phyloP scores from a whole-genome alignment of 1,140 invertebrate genomes.

The Trichogramma pretiosum region DNA sequence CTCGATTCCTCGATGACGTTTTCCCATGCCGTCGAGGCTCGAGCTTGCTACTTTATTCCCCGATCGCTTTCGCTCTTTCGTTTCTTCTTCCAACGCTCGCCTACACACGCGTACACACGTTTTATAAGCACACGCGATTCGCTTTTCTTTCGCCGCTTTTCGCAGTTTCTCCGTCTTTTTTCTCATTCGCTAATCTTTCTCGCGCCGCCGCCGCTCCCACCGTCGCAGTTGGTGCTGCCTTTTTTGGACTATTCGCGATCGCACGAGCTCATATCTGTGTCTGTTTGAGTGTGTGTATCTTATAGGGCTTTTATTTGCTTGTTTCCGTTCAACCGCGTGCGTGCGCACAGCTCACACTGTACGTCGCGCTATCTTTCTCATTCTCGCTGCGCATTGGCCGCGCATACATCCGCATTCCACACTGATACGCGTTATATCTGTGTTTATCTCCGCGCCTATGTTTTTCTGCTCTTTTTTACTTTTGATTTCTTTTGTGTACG shows the following conservation, averaged over 20 bases:
- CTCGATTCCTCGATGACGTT: conserved; percentile 9
- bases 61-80: no score
- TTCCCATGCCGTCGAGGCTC: neutral
- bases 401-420: no score
- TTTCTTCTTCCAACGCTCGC: no score
- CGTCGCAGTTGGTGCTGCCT: neutral
- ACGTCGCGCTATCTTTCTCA: no score
- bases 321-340: conserved; percentile 4
- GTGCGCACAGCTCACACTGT: no score
- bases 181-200: neutral
- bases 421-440: no score
- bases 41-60: neutral
- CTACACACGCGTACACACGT: no score
- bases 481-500: no score
- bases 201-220: neutral
- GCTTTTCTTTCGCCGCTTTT: neutral
- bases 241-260: neutral
- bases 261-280: neutral
- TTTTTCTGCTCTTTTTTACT: no score
- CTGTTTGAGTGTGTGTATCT: neutral
- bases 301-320: neutral
- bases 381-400: no score
- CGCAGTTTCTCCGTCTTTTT: neutral
- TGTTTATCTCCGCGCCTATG: no score
- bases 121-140: no score